Evolutionary conservation across 2,888 invertebrate genomes (phyloP), one percentile per base, ranked within the genome.

Genomic region (Apotomis capreana): DNA sequence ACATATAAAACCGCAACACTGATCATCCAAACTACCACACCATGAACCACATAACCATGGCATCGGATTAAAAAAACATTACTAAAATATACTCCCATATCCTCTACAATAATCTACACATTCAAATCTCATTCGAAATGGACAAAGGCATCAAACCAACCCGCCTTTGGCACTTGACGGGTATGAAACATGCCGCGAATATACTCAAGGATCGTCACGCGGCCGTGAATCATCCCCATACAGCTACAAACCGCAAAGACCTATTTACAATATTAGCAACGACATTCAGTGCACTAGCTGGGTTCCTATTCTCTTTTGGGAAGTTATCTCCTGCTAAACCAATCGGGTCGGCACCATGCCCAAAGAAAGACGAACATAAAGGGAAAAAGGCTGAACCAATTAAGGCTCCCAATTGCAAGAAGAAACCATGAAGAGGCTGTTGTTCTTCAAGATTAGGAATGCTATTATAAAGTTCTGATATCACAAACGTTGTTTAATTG

Each of bases 131-230:
- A 65, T 65, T 55, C 49, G 65, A 65, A 59, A 81, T 84, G 81
- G 75, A 77, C 64, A 81, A 81, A 63, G 84, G 86, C 12, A 83
- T 87, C 44, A 90, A 90, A 76, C 90, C 91, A 3, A 83, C 85
- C 0, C 87, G 79, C 13, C 80, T 90, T 1, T 91, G 89, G 89
- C 76, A 82, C 49, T 74, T 79, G 2, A 89, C 88, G 1, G 81
- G 87, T 0, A 79, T 2, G 46, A 85, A 85, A 59, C 81, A 87
- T 52, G 80, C 84, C 6, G 61, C 65, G 8, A 78, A 74, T 0
- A 73, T 82, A 10, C 40, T 89, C 1, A 71, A 73, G 0, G 76
- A 84, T 8, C 80, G 81, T 4, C 5, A 76, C 0, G 73, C 73
- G 3, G 75, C 79, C 0, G 15, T 74, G 2, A 74, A 75, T 0